Evolutionary conservation across 1,140 invertebrate species (phyloP), one percentile per base, ranked within the genome.

Genomic region (Caenorhabditis tropicalis): DNA sequence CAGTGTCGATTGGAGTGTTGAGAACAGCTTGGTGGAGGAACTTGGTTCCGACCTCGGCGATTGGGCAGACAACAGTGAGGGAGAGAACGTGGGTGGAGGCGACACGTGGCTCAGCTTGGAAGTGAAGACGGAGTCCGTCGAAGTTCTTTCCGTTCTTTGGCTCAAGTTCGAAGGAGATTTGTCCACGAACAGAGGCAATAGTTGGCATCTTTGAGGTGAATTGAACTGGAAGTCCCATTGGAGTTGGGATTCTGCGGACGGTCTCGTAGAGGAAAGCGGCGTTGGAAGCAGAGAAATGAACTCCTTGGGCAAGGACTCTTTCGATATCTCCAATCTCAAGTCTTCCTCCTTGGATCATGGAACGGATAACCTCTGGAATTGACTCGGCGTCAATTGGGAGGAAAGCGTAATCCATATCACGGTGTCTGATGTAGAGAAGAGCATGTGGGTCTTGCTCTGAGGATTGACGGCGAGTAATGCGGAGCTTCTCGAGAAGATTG

Each of bases 191-290:
- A 36, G 80, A 48, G 74, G 82, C 49, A 58, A 89, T 27, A n/a
- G 87, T 81, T 24, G 88, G 87, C 70, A 84, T 80, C n/a, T 83
- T 82, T 60, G 86, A 56, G 15, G 49, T 39, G 56, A 88, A 81
- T 43, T 81, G 29, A 49, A 90, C 81, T 27, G 89, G 88, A 46
- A 89, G 33, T 85, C 89, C 89, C 33, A 85, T 56, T 31, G 86
- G 51, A 16, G 89, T 89, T 16, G 89, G 87, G 21, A 90, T 82
- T 33, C 65, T 83, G 80, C 83, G 79, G 51, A 74, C 48, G 43
- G 53, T 82, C 51, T 90, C 89, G 85, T 88, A 82, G 70, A 88
- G 31, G 51, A 86, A 86, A 43, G 80, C 43, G 27, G 86, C 84
- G 43, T 53, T 79, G 49, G 51, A 39, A 60, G 53, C 33, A 70